Evolutionary conservation across 1,140 invertebrate genomes (phyloP).

Genomic region (Papilio xuthus): DNA sequence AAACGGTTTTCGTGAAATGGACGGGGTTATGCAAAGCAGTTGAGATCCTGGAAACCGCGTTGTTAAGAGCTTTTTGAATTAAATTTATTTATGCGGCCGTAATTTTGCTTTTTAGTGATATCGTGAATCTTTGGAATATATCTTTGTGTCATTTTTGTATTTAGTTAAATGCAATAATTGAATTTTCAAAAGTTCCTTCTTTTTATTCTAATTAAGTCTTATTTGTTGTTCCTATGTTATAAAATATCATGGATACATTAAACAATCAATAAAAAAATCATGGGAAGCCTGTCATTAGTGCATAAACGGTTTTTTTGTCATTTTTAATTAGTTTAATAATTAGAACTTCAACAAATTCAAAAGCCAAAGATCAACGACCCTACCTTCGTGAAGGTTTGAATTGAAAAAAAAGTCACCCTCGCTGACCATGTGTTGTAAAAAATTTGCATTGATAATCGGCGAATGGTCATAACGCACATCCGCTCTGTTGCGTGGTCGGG

Average conservation of each 20-base stretch:
- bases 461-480: slow-evolving; percentile 47
- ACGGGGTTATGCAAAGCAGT: slow-evolving; percentile 11
- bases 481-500: slow-evolving; percentile 46
- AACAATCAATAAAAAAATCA: too few relatives aligned
- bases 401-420: slow-evolving; percentile 20
- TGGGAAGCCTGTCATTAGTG: background rate
- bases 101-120: background rate
- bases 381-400: slow-evolving; percentile 1
- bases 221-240: too few relatives aligned
- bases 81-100: background rate
- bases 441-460: slow-evolving; percentile 34
- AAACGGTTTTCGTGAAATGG: slow-evolving; percentile 15
- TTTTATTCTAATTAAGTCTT: background rate
- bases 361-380: slow-evolving; percentile 17
- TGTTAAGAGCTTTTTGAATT: slow-evolving; percentile 27
- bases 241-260: too few relatives aligned
- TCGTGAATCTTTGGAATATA: slow-evolving; percentile 13
- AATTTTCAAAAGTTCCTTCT: background rate
- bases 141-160: background rate
- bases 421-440: slow-evolving; percentile 13
- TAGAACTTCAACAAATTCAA: background rate
- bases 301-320: background rate
- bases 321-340: background rate
- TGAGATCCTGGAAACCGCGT: slow-evolving; percentile 14
- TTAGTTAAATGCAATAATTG: background rate